Base-by-base conservation (phyloP, 2,888 invertebrate genomes). In the Hartigia nigra region DNA sequence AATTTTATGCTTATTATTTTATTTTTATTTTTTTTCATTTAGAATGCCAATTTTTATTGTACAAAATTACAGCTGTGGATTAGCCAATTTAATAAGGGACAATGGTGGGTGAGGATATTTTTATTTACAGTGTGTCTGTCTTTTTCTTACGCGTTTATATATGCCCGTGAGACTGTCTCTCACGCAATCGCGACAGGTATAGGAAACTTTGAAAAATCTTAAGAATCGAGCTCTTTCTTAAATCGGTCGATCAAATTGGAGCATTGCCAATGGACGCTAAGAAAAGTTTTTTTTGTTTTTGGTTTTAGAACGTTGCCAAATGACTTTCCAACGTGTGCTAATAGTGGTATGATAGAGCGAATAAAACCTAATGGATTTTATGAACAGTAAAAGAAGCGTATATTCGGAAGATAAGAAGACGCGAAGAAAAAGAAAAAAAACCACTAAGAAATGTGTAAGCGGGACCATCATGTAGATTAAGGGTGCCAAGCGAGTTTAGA, bases 401-500 rank as follows among this genome's bases (percentile, higher is more conserved):
- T 23, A 55, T 55, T 23, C 55, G 23, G 23, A 9, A 55, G 55
- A 55, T 55, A 55, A 55, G 55, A 23, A 55, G 55, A 55, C 23
- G 55, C 9, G n/a, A n/a, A n/a, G n/a, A n/a, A n/a, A n/a, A n/a
- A n/a, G n/a, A n/a, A n/a, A n/a, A 23, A 55, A 55, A 9, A 55
- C 9, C 55, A 55, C 55, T 23, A 9, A 23, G 55, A 55, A 23
- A 2, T 55, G 55, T 23, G 55, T 55, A 23, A 23, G 55, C 23
- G 55, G 55, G 55, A 23, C 55, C 23, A 9, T 23, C 55, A 23
- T 55, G 23, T 55, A 55, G 55, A 55, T 55, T 55, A 55, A 55
- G 23, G 23, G 55, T 23, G 55, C 69, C 78, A n/a, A 37, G 37
- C 74, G 74, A 31, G 37, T 74, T 23, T 12, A 79, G 77, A 74